A percentile compares a stretch with the other conserved stretches of the same genome.
Evolutionary conservation across 2,888 invertebrate genomes (phyloP).

Genomic region (Aphidius colemani): DNA sequence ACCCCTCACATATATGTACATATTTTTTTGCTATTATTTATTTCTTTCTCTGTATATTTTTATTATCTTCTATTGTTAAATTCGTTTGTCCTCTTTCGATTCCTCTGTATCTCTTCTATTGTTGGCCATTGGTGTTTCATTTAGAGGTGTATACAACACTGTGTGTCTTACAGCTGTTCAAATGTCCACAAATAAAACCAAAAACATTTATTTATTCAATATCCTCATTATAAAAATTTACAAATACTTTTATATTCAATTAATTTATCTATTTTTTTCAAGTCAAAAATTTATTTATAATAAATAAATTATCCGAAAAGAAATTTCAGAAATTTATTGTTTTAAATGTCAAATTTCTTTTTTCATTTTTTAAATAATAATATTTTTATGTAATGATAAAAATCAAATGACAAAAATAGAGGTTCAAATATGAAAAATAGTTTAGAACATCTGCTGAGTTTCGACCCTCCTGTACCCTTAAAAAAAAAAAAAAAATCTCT

Average conservation of each 20-base stretch:
- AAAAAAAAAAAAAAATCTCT: neutral
- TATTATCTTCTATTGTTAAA: slow-evolving; percentile 30
- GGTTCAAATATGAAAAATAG: neutral
- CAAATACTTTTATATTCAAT: too few relatives aligned
- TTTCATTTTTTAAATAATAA: neutral
- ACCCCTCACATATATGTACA: too few relatives aligned
- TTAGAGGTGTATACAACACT: slow-evolving; percentile 47
- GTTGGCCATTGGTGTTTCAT: slow-evolving; percentile 56
- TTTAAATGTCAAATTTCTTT: neutral
- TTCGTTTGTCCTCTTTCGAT: slow-evolving; percentile 43
- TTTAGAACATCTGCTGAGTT: slow-evolving; percentile 10
- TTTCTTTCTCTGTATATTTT: neutral
- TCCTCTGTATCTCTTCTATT: slow-evolving; percentile 52
- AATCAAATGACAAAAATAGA: too few relatives aligned
- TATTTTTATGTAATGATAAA: too few relatives aligned
- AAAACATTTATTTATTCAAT: neutral
- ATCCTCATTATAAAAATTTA: too few relatives aligned
- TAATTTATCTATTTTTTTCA: too few relatives aligned
- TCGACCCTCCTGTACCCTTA: too few relatives aligned
- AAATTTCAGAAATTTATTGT: too few relatives aligned
- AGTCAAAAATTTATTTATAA: too few relatives aligned
- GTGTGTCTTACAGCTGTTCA: neutral
- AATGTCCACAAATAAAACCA: neutral
- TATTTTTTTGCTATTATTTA: too few relatives aligned
- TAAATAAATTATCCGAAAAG: too few relatives aligned